Percentiles rank a stretch among this genome's conserved stretches.
These are phyloP conservation scores for Perithous albicinctus DNA, from an alignment of 2,888 invertebrate species.

Conservation along the genomic window DNA sequence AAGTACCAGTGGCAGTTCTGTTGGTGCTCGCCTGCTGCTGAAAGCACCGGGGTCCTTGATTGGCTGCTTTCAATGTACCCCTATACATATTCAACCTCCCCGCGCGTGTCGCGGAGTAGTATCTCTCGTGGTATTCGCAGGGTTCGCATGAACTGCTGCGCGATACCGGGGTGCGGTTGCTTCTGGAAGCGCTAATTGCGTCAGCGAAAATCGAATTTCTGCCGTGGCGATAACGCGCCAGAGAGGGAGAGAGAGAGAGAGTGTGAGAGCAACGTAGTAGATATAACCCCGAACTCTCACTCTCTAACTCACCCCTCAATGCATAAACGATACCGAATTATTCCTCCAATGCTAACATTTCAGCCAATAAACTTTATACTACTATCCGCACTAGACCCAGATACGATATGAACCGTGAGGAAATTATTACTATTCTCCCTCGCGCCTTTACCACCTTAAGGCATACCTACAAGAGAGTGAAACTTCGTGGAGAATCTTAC, in stretches of 20 bases:
- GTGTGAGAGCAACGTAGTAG: constrained; percentile 15
- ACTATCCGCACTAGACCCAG: background rate
- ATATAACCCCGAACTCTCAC: constrained; percentile 41
- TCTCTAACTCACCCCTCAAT: constrained; percentile 20
- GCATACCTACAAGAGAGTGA: background rate
- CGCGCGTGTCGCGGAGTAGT: constrained; percentile 6
- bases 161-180: constrained; percentile 51
- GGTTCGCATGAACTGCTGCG: constrained; percentile 31
- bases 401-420: background rate
- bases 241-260: constrained; percentile 21
- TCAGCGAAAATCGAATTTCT: constrained; percentile 67
- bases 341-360: constrained; percentile 11
- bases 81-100: constrained; percentile 43
- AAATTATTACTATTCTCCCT: background rate
- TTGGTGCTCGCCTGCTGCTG: constrained; percentile 12
- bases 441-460: no score
- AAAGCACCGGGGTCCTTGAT: constrained; percentile 58
- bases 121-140: constrained; percentile 53
- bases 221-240: constrained; percentile 61
- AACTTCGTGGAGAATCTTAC: constrained; percentile 1
- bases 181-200: constrained; percentile 65
- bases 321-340: constrained; percentile 46
- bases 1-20: constrained; percentile 5
- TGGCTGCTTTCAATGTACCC: constrained; percentile 65
- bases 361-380: constrained; percentile 25